Percentiles rank a stretch among this genome's conserved stretches.
Conservation (phyloP, 2,888 invertebrate genomes). For the Seira musarum region DNA sequence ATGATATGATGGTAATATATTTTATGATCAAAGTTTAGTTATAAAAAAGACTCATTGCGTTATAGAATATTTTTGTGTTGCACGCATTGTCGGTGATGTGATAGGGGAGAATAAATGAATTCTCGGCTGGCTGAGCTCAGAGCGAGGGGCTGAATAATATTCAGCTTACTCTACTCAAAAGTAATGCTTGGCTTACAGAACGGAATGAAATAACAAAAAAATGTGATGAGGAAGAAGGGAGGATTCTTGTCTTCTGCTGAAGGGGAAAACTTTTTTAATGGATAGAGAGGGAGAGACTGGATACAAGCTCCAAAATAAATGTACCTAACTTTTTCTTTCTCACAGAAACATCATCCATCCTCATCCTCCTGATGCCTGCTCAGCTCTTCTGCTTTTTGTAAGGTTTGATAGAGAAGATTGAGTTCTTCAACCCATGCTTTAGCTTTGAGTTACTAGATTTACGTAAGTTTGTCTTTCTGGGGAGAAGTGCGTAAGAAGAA, state of each 20-base stretch:
- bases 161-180: no score
- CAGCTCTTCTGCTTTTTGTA: no score
- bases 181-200: no score
- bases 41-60: neutral
- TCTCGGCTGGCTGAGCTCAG: neutral
- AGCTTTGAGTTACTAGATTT: no score
- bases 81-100: neutral
- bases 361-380: no score
- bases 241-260: neutral
- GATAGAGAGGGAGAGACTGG: conserved; percentile 26
- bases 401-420: neutral
- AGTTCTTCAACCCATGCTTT: no score
- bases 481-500: neutral
- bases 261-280: conserved; percentile 17
- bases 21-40: neutral
- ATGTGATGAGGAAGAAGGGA: neutral
- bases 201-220: neutral
- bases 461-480: neutral
- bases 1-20: neutral
- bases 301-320: conserved; percentile 6
- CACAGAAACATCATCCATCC: neutral
- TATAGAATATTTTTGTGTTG: neutral
- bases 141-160: neutral
- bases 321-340: neutral
- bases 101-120: neutral